Base-by-base conservation (phyloP, 2,113 vertebrate species). In the Brachyhypopomus gauderio region DNA sequence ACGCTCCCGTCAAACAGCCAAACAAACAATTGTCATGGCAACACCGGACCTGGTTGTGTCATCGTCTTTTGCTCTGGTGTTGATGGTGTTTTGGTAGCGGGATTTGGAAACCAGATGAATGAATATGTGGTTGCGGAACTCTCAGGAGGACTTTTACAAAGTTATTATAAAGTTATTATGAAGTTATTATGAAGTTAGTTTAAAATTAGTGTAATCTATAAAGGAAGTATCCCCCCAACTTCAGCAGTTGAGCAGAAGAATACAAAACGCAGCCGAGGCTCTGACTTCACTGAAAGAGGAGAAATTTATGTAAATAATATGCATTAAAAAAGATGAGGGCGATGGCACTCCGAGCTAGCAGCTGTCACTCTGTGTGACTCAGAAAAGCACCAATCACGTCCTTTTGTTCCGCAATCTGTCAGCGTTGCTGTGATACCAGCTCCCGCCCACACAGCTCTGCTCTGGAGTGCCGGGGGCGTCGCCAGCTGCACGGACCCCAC, bases 361-460 rank as follows among this genome's bases (percentile, higher is more conserved):
- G 87, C 89, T 92, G 90, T 90, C 90, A 89, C 88, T 86, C 83
- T 75, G 75, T 75, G 87, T 91, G 89, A 91, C 89, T 91, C 89
- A 90, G 86, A 91, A 89, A 90, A 89, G 87, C 89, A 85, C 86
- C 88, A 91, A 89, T 87, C 88, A 1, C 84, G 89, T 89, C 86
- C 88, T 87, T 92, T 90, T 93, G 86, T 90, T 85, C 89, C 89
- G 80, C 90, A 93, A 91, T 91, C 90, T 92, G 91, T 90, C 90
- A 89, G 45, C 12, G 45, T 14, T 6, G 7, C 41, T 45, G 41
- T 45, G 41, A 45, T 45, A 45, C 2, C 41, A 45, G 85, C 90
- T 88, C 89, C 87, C 82, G 89, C 78, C 87, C 84, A 82, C 59
- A 83, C 87, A 60, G 59, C 66, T 88, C 87, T 73, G 77, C 81